Base-by-base conservation (phyloP, 1,140 invertebrate genomes). In the Nasonia vitripennis region DNA sequence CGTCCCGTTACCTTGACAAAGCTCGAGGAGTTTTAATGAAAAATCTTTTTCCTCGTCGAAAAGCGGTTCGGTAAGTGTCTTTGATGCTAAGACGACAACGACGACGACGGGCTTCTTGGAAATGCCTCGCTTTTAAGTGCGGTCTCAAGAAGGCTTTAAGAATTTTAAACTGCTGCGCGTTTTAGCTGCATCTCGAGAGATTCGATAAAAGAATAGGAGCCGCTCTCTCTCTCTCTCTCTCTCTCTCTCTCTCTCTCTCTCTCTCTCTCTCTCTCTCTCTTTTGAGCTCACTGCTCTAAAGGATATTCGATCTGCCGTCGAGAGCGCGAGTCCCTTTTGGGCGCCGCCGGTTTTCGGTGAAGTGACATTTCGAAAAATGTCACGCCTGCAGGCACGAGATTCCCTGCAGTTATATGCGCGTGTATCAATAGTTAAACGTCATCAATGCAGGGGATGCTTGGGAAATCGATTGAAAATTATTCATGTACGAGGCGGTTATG, bases 111-210 rank as follows among this genome's bases (percentile, higher is more conserved):
- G 68, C n/a, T 70, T 31, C 68, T 70, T 70, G 71, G 12, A 17
- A 74, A 74, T 74, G 34, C 31, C 12, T 74, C 20, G 55, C 34
- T 6, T 41, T 75, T 41, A 41, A 75, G 37, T 41, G 20, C 20
- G 34, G 31, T 75, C 20, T 75, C 34, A 41, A 75, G 73, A 41
- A 74, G 71, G 73, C 73, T 75, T 75, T 37, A n/a, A 41, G 20
- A 75, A 75, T 75, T 41, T 75, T 41, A 41, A 75, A 37, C 12
- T 75, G 14, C 73, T 45, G 34, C 20, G 73, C 31, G 37, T 75
- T 41, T 75, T 37, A 41, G 37, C 31, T 75, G 6, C n/a, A 41
- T 41, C 31, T 75, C 37, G 37, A 75, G 37, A 75, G 73, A 41
- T 75, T 75, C 45, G 73, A 75, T 75, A 41, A 37, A 37, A 75